A percentile compares a stretch with the other conserved stretches of the same genome.
Conservation (phyloP, 2,888 invertebrate genomes). For the Notocelia uddmanniana region DNA sequence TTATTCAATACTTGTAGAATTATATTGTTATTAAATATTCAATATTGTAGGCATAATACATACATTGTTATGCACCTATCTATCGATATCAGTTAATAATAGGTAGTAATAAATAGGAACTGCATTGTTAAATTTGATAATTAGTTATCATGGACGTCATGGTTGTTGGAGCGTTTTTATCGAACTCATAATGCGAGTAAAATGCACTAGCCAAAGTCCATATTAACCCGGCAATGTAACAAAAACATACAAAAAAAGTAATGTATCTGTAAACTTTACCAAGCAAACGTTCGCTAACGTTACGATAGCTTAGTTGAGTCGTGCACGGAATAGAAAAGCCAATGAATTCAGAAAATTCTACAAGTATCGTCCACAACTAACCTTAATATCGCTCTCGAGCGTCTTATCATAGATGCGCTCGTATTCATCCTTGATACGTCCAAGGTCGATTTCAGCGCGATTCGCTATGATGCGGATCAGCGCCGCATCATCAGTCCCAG, state of each 20-base stretch:
- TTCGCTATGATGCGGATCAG: constrained; percentile 89
- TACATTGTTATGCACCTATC: background rate
- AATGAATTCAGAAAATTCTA: background rate
- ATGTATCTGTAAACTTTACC: too few species aligned
- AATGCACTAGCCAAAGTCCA: background rate
- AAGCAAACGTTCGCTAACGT: too few species aligned
- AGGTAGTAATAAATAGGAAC: too few species aligned
- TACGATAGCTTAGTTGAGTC: background rate
- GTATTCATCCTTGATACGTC: constrained; percentile 89
- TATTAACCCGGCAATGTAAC: background rate
- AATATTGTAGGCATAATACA: background rate
- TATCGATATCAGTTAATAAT: too few species aligned
- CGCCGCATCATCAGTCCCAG: constrained; percentile 89
- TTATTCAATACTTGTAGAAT: constrained; percentile 25
- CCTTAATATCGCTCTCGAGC: constrained; percentile 87
- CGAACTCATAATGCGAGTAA: background rate
- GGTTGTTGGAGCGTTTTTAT: background rate
- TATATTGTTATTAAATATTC: background rate
- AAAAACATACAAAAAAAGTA: background rate
- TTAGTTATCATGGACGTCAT: too few species aligned
- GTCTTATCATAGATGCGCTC: constrained; percentile 89
- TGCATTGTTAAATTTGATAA: too few species aligned
- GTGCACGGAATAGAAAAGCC: background rate
- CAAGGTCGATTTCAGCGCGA: constrained; percentile 89
- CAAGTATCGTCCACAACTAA: constrained; percentile 32